Evolutionary conservation across 1,140 invertebrate species (phyloP).

Genomic region (Monomorium pharaonis): DNA sequence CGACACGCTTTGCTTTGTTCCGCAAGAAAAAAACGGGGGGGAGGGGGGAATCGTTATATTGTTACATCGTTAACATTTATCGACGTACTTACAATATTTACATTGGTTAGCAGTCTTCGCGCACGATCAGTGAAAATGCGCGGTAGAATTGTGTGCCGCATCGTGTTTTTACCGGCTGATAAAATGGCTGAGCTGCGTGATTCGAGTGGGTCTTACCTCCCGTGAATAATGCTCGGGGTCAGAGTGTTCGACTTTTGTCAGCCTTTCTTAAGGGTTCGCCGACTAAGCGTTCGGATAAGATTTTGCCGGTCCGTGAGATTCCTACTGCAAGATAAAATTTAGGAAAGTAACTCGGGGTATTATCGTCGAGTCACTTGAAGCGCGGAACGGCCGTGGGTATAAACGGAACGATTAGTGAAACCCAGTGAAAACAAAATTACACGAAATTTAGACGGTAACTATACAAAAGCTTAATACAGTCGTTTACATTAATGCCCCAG

Average conservation of each 20-base stretch:
- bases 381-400: not conserved
- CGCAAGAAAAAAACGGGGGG: not conserved
- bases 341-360: not conserved
- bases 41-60: not conserved
- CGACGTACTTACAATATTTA: constrained; percentile 43
- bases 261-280: constrained; percentile 15
- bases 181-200: not conserved
- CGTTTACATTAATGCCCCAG: not conserved
- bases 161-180: constrained; percentile 8
- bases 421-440: not conserved
- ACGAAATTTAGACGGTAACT: not conserved
- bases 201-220: not conserved
- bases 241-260: constrained; percentile 21
- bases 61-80: constrained; percentile 22
- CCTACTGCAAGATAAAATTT: not conserved
- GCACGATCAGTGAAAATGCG: constrained; percentile 35
- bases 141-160: constrained; percentile 12
- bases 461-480: not conserved
- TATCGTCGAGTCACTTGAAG: not conserved
- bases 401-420: not conserved
- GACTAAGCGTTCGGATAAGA: constrained; percentile 24
- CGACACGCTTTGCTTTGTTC: not conserved
- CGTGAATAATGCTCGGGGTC: constrained; percentile 33
- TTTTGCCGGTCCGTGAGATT: not conserved
- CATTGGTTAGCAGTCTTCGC: constrained; percentile 11